Conservation (phyloP, 2,888 invertebrate genomes). For the Nymphalis c-album region DNA sequence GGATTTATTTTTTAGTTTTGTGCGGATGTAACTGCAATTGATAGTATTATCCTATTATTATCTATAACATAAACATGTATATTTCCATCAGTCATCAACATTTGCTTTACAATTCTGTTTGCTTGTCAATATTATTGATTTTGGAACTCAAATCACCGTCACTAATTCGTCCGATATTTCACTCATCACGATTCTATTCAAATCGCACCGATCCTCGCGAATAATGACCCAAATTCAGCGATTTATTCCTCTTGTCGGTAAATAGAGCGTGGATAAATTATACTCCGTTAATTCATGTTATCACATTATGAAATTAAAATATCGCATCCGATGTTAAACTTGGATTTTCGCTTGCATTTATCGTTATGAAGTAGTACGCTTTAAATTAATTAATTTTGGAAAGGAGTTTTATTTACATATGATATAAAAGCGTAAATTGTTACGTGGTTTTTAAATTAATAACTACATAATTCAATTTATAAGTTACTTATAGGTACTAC, state of each 20-base stretch:
- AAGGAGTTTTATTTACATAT: no score
- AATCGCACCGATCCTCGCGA: slow-evolving; percentile 27
- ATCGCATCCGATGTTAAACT: not conserved
- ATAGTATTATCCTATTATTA: no score
- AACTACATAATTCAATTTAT: no score
- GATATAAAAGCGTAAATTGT: no score
- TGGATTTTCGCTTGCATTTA: no score
- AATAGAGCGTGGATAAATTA: slow-evolving; percentile 35
- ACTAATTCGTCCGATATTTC: slow-evolving; percentile 30
- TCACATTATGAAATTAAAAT: slow-evolving; percentile 4
- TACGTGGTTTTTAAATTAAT: no score
- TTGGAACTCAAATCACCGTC: slow-evolving; percentile 26
- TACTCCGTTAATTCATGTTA: slow-evolving; percentile 22
- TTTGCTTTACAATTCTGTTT: slow-evolving; percentile 9
- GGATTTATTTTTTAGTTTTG: no score
- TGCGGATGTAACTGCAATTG: not conserved
- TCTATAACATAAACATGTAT: no score
- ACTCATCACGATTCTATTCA: slow-evolving; percentile 29
- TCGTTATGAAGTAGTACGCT: no score
- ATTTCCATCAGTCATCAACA: not conserved
- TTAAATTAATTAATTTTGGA: no score
- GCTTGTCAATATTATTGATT: slow-evolving; percentile 22
- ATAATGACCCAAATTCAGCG: slow-evolving; percentile 35
- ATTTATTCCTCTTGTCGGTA: slow-evolving; percentile 36
- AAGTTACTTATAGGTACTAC: no score